Conservation (phyloP, 2,888 invertebrate genomes). For the Diaperis boleti region DNA sequence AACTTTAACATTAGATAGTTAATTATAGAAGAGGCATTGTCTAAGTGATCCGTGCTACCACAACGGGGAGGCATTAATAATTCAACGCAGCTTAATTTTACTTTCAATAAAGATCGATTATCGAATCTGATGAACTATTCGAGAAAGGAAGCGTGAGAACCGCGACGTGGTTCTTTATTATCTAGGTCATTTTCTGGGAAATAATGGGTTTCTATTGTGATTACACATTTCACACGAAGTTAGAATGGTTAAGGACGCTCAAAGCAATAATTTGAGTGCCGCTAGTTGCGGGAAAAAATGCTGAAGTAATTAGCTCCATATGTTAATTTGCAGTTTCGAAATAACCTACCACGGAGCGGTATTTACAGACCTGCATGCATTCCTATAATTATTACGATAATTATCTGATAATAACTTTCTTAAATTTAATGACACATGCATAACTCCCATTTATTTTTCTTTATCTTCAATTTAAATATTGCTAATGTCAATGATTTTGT, state of each 20-base stretch:
- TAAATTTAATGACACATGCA: too few relatives aligned
- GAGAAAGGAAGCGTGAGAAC: slow-evolving; percentile 35
- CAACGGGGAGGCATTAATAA: slow-evolving; percentile 25
- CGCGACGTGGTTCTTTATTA: slow-evolving; percentile 32
- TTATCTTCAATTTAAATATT: too few relatives aligned
- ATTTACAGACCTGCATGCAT: too few relatives aligned
- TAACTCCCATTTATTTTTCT: too few relatives aligned
- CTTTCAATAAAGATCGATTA: slow-evolving; percentile 41
- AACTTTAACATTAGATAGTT: slow-evolving; percentile 4
- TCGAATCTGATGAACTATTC: slow-evolving; percentile 33
- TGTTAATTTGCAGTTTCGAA: background rate
- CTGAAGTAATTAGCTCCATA: too few relatives aligned
- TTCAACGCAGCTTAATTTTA: slow-evolving; percentile 35
- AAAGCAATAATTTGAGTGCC: background rate
- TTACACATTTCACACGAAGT: too few relatives aligned
- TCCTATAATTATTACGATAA: too few relatives aligned
- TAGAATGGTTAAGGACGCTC: too few relatives aligned
- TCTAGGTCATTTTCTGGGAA: slow-evolving; percentile 33
- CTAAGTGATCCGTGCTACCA: slow-evolving; percentile 15
- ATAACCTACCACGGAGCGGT: too few relatives aligned
- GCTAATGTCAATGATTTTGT: too few relatives aligned
- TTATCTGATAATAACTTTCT: too few relatives aligned
- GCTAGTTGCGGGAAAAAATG: too few relatives aligned
- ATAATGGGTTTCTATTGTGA: background rate
- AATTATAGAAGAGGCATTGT: slow-evolving; percentile 9